Evolutionary conservation across 2,888 invertebrate species (phyloP).

Genomic region (Tribolium freemani): DNA sequence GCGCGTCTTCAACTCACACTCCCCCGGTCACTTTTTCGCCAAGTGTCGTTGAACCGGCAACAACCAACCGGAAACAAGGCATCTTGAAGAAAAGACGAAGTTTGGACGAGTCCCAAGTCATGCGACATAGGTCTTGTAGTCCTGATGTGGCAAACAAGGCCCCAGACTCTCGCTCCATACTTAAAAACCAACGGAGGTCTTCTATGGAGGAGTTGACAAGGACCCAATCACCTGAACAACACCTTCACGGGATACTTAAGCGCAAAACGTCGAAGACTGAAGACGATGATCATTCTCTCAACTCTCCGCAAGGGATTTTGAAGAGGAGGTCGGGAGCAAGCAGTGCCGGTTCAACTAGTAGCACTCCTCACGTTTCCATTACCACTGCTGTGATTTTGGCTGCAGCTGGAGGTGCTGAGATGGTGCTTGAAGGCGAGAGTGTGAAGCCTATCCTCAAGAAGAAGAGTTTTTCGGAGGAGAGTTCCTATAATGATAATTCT

Average conservation of each 20-base stretch:
- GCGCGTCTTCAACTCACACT: constrained; percentile 66
- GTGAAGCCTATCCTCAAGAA: constrained; percentile 87
- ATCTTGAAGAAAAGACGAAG: constrained; percentile 88
- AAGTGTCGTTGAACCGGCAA: constrained; percentile 78
- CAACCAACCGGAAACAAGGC: constrained; percentile 78
- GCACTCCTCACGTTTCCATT: constrained; percentile 78
- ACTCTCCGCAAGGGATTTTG: constrained; percentile 82
- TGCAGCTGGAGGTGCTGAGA: constrained; percentile 73
- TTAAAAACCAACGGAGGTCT: constrained; percentile 78
- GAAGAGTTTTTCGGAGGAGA: constrained; percentile 82
- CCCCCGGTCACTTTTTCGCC: constrained; percentile 88
- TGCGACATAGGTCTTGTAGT: constrained; percentile 78
- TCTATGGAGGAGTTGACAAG: constrained; percentile 80
- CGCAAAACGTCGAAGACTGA: constrained; percentile 78
- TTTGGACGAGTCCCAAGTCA: constrained; percentile 83
- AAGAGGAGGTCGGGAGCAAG: constrained; percentile 84
- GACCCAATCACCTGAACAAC: constrained; percentile 76
- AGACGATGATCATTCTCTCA: constrained; percentile 73
- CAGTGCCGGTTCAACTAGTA: constrained; percentile 70
- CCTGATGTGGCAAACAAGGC: constrained; percentile 77
- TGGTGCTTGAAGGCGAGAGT: constrained; percentile 62
- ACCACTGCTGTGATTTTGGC: constrained; percentile 78
- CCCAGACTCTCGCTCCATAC: constrained; percentile 75
- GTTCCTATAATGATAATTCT: constrained; percentile 69
- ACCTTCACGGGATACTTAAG: constrained; percentile 79